These are phyloP conservation scores for Palythoa grandis DNA, from an alignment of 92 coral and sea anemone species.

Conservation along the genomic window DNA sequence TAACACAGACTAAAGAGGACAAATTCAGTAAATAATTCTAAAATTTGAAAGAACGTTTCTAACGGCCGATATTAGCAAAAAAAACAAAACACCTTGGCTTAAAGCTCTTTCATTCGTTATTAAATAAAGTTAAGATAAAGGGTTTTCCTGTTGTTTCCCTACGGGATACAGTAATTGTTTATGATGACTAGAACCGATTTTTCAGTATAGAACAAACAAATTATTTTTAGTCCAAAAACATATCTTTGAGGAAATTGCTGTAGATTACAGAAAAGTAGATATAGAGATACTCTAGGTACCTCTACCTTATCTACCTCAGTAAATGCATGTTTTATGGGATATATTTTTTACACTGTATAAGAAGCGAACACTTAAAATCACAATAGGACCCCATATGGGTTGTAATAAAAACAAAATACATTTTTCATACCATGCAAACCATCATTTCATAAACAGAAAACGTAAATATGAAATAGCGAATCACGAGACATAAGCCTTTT, in stretches of 20 bases:
- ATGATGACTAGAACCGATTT: not conserved
- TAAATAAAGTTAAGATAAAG: constrained; percentile 3
- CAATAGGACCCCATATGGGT: constrained; percentile 20
- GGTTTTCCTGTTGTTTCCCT: not conserved
- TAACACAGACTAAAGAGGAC: not conserved
- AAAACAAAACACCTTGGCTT: not conserved
- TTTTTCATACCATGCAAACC: not conserved
- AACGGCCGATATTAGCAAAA: too few species aligned
- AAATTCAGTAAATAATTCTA: not conserved
- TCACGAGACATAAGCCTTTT: not conserved
- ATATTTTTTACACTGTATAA: not conserved
- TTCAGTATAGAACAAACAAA: not conserved
- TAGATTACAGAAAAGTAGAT: not conserved
- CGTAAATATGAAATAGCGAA: not conserved
- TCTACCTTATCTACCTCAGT: not conserved
- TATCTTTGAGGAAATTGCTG: not conserved
- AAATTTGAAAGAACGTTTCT: not conserved
- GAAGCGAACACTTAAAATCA: not conserved
- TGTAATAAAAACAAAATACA: not conserved
- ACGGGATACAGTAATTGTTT: constrained; percentile 33
- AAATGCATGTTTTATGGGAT: not conserved
- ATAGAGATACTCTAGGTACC: not conserved
- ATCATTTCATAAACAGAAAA: constrained; percentile 22
- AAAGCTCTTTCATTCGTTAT: not conserved
- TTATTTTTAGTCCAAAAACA: not conserved